Evolutionary conservation across 2,797 vertebrate genomes (phyloP).

Genomic region (Intellagama lesueurii): DNA sequence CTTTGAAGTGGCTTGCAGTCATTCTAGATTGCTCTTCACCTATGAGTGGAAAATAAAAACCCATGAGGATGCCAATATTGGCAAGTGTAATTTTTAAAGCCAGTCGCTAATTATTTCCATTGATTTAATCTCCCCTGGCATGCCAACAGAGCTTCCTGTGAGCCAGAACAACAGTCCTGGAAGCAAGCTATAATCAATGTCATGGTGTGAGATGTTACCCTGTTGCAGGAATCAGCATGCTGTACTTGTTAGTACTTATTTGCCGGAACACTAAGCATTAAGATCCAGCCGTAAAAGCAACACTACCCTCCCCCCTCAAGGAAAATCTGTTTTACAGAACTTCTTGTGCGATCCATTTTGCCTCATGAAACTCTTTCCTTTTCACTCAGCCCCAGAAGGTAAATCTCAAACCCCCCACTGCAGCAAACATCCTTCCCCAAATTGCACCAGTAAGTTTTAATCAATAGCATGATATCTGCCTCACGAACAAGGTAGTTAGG

Average conservation of each 20-base stretch:
- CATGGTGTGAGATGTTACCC: background rate
- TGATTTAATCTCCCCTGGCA: background rate
- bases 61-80: constrained; percentile 54
- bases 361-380: constrained; percentile 38
- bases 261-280: background rate
- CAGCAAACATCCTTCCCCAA: constrained; percentile 21
- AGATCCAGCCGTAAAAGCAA: background rate
- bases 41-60: constrained; percentile 46
- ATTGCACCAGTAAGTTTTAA: background rate
- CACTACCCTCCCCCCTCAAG: constrained; percentile 42
- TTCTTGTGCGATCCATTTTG: constrained; percentile 53
- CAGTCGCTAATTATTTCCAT: background rate
- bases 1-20: constrained; percentile 41
- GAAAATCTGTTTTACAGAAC: constrained; percentile 52
- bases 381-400: constrained; percentile 62
- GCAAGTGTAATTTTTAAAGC: background rate
- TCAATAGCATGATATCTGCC: background rate
- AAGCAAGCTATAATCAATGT: background rate
- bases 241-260: background rate
- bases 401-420: constrained; percentile 19
- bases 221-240: background rate
- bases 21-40: constrained; percentile 55
- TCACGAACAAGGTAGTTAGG: background rate
- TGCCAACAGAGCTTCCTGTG: background rate
- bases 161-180: background rate